Evolutionary conservation across 2,797 vertebrate species (phyloP).

Genomic region (Coregonus sp.): DNA sequence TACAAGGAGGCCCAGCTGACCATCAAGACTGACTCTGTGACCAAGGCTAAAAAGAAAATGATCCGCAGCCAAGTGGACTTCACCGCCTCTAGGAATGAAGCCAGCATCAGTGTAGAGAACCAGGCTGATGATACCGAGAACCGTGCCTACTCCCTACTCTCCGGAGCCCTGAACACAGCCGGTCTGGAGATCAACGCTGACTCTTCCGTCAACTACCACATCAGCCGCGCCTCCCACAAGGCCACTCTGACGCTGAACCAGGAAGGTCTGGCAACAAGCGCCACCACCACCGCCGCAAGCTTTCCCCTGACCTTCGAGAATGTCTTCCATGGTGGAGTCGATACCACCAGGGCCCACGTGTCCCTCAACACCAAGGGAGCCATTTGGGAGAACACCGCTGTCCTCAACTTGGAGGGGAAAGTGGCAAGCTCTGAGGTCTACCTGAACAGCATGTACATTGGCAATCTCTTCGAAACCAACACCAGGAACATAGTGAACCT

Average conservation of each 20-base stretch:
- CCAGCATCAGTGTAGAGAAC: constrained; percentile 80
- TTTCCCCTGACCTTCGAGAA: constrained; percentile 83
- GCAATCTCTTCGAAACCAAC: constrained; percentile 78
- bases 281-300: constrained; percentile 82
- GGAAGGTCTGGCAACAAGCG: constrained; percentile 82
- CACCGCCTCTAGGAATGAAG: constrained; percentile 71
- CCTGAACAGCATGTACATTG: constrained; percentile 78
- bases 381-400: constrained; percentile 78
- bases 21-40: constrained; percentile 81
- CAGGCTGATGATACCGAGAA: constrained; percentile 77
- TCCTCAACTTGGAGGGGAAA: constrained; percentile 83
- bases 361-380: constrained; percentile 81
- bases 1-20: constrained; percentile 81
- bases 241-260: constrained; percentile 78
- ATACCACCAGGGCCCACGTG: constrained; percentile 78
- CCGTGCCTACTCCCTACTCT: constrained; percentile 77
- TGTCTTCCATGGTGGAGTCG: constrained; percentile 81
- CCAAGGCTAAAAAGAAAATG: constrained; percentile 72
- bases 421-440: constrained; percentile 76
- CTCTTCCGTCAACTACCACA: constrained; percentile 76
- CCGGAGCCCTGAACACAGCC: constrained; percentile 79
- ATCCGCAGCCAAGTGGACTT: constrained; percentile 81
- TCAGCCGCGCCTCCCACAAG: constrained; percentile 83
- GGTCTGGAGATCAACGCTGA: constrained; percentile 87
- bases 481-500: constrained; percentile 84